These are phyloP conservation scores for Sipha maydis DNA, from an alignment of 2,888 invertebrate genomes.

Conservation along the genomic window DNA sequence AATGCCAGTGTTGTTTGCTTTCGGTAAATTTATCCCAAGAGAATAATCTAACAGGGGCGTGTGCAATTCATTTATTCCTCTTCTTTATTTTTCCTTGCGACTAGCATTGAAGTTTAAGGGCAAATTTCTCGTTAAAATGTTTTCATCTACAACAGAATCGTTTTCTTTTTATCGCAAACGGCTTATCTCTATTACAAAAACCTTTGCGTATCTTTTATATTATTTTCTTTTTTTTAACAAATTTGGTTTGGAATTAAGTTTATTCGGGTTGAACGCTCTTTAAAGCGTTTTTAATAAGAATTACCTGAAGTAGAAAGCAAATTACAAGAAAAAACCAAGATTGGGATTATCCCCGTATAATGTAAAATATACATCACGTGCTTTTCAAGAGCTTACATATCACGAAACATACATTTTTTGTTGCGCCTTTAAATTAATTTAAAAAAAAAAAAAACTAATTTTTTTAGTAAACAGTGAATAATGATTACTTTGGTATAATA, in stretches of 20 bases:
- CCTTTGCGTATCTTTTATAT: conserved; percentile 1
- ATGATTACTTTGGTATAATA: background rate
- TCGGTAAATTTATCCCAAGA: conserved; percentile 55
- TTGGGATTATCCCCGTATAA: conserved; percentile 11
- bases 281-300: conserved; percentile 55
- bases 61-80: conserved; percentile 55
- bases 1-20: conserved; percentile 45
- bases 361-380: conserved; percentile 33
- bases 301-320: conserved; percentile 45
- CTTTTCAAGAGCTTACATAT: background rate
- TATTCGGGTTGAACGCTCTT: conserved; percentile 47
- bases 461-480: background rate
- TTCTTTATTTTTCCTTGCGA: conserved; percentile 10
- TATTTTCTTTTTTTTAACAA: conserved; percentile 7
- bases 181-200: conserved; percentile 26
- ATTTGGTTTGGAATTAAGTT: conserved; percentile 55
- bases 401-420: background rate
- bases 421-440: background rate
- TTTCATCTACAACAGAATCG: conserved; percentile 38
- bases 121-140: conserved; percentile 51
- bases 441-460: background rate
- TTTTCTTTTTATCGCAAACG: conserved; percentile 57
- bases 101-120: conserved; percentile 40
- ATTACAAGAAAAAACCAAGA: background rate
- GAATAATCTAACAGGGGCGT: conserved; percentile 48